These are phyloP conservation scores for Aphodius granarius DNA, from an alignment of 2,888 invertebrate species.

Conservation along the genomic window DNA sequence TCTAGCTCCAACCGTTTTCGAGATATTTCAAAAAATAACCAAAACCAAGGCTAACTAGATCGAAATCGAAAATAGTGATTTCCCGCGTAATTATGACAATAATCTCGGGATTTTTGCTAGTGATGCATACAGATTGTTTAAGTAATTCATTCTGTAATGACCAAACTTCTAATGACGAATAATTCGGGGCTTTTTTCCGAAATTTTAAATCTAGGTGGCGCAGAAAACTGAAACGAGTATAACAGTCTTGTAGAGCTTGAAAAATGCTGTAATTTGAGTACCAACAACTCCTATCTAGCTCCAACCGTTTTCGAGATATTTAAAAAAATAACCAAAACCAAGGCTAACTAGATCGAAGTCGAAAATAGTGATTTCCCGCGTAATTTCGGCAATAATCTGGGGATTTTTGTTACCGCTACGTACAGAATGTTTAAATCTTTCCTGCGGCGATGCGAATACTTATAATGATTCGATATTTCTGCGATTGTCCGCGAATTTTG, in stretches of 20 bases:
- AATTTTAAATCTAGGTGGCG: no score
- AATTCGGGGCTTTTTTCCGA: background rate
- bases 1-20: background rate
- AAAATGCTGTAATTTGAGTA: background rate
- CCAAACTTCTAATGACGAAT: background rate
- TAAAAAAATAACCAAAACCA: background rate
- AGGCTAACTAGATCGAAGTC: background rate
- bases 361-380: background rate
- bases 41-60: background rate
- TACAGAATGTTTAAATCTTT: background rate
- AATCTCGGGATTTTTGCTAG: background rate
- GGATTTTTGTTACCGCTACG: background rate
- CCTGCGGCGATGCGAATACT: background rate
- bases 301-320: background rate
- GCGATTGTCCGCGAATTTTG: background rate
- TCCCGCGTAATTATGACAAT: background rate
- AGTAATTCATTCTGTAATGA: background rate
- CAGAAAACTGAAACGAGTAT: no score
- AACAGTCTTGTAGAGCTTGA: background rate
- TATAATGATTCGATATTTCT: background rate
- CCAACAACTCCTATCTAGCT: background rate
- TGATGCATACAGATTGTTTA: background rate
- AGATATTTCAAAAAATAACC: background rate
- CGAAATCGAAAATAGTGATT: background rate
- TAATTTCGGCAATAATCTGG: background rate